These are phyloP conservation scores for Ardeotis arabs DNA, from an alignment of 2,113 vertebrate genomes.

Conservation along the genomic window DNA sequence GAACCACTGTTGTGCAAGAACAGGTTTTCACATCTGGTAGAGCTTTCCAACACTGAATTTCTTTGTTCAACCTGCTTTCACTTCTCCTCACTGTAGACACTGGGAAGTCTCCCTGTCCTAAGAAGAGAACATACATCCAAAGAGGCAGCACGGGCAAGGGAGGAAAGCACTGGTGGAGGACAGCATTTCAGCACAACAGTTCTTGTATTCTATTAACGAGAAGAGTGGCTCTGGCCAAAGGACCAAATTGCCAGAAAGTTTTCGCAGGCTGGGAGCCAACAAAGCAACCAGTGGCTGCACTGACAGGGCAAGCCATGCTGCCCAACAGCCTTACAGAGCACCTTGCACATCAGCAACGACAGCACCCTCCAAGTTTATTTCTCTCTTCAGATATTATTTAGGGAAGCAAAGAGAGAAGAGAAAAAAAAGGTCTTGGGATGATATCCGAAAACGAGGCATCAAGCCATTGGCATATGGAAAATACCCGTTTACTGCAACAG, in stretches of 20 bases:
- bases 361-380: background rate
- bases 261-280: background rate
- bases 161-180: background rate
- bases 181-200: background rate
- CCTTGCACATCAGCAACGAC: background rate
- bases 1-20: background rate
- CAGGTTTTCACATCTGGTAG: too few species aligned
- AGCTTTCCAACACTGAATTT: background rate
- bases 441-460: background rate
- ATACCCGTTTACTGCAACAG: rapidly evolving
- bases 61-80: background rate
- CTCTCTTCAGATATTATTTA: background rate
- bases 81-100: background rate
- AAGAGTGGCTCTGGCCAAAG: background rate
- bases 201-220: background rate
- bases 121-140: background rate
- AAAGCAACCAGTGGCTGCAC: background rate
- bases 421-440: background rate
- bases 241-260: background rate
- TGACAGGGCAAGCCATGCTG: background rate
- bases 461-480: background rate
- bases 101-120: background rate
- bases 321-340: background rate
- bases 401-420: background rate
- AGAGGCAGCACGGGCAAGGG: background rate